Conservation (phyloP, 2,888 invertebrate species). For the Pantelozetes paolii region DNA sequence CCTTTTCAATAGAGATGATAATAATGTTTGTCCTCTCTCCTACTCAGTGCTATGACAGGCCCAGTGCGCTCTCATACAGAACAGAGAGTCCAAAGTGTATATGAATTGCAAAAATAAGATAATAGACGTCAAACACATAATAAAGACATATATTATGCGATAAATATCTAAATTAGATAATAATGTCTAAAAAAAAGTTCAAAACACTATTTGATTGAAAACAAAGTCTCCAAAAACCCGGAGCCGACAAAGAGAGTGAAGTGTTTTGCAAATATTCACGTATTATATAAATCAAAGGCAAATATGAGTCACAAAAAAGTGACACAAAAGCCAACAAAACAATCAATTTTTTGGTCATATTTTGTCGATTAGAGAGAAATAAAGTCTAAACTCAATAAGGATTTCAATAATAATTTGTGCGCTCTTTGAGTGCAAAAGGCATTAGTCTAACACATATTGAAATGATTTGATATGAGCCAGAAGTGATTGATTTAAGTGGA, state of each 20-base stretch:
- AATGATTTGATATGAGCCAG: constrained; percentile 22
- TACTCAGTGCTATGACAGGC: not conserved
- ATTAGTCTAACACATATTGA: constrained; percentile 16
- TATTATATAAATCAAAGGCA: not conserved
- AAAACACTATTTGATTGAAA: not conserved
- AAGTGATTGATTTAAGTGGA: constrained; percentile 34
- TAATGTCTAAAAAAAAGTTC: constrained; percentile 7
- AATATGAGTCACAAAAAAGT: not conserved
- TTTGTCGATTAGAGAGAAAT: constrained; percentile 2
- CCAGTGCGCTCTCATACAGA: not conserved
- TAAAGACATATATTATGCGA: constrained; percentile 28
- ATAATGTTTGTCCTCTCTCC: not conserved
- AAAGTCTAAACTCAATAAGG: not conserved
- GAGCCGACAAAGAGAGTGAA: not conserved
- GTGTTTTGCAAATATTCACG: not conserved
- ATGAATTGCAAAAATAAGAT: not conserved
- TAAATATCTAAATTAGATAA: constrained; percentile 34
- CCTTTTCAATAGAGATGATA: not conserved
- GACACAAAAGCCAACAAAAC: not conserved
- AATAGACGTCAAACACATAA: constrained; percentile 21
- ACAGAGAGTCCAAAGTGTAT: not conserved
- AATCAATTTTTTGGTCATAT: not conserved
- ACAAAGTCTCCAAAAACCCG: too few relatives aligned
- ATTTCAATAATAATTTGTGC: not conserved
- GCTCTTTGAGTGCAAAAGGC: not conserved